These are phyloP conservation scores for Penaeus chinensis DNA, from an alignment of 1,140 invertebrate species.

Conservation along the genomic window DNA sequence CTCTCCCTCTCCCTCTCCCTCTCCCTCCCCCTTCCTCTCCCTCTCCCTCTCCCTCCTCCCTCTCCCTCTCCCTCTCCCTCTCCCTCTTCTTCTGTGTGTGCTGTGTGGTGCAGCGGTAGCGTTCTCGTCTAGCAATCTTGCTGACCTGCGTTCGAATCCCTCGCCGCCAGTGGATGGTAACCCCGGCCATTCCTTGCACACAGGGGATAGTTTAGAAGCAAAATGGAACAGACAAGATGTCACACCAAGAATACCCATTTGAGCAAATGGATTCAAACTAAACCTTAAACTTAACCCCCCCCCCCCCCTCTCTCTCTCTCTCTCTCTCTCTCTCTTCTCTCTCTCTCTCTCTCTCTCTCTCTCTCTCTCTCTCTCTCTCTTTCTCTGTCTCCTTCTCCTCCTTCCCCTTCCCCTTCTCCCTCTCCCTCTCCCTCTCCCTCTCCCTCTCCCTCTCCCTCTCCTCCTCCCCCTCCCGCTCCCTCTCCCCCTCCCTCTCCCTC, in stretches of 20 bases:
- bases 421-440: not conserved
- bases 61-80: constrained; percentile 3
- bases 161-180: too few species aligned
- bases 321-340: not conserved
- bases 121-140: too few species aligned
- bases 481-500: not conserved
- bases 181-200: too few species aligned
- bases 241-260: not conserved
- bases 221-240: not conserved
- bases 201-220: too few species aligned
- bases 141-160: too few species aligned
- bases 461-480: not conserved
- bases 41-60: not conserved
- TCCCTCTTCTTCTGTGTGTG: not conserved
- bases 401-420: not conserved
- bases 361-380: too few species aligned
- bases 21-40: not conserved
- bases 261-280: too few species aligned
- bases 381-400: not conserved
- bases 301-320: too few species aligned
- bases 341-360: too few species aligned
- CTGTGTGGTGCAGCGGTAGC: too few species aligned
- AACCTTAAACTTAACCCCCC: too few species aligned
- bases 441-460: not conserved
- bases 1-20: not conserved